Base-by-base conservation (phyloP, 1,140 invertebrate species). In the Asbolus verrucosus region DNA sequence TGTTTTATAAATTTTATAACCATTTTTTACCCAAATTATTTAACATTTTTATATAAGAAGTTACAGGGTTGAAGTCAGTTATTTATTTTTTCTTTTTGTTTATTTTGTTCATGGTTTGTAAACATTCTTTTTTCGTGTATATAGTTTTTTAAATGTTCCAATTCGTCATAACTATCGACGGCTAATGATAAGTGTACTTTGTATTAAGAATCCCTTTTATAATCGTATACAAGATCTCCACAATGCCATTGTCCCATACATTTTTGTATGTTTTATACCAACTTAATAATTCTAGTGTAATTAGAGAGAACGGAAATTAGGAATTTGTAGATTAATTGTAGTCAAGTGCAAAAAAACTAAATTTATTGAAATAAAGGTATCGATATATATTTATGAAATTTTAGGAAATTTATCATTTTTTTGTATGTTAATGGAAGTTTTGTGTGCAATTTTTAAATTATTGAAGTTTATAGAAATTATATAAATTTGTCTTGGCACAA, bases 1-100 rank as follows among this genome's bases (percentile, higher is more conserved):
- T 73, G 74, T 77, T 74, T 75, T 76, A 76, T 72, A 75, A 76
- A 73, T 73, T 75, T 75, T 73, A 75, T 75, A 76, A 65, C 69
- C 65, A 65, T 46, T 59, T 38, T 74, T 66, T 73, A 65, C 60
- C 69, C 41, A 67, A 63, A 71, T 73, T 71, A 73, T 67, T 69
- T 72, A 54, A 63, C 50, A 67, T 72, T 70, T 73, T 59, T 67
- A 50, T 70, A 60, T 69, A 69, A 60, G 24, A 72, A 65, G 62
- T 72, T 72, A 74, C 73, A 74, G 73, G 73, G 73, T 74, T 74
- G 36, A 63, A 70, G 67, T 73, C 50, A 61, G 50, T 73, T 73
- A 70, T 73, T 70, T 70, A 70, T 73, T 70, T 70, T 61, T 21
- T 27, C 3, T 13, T 50, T 19, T 61, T 68, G 3, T 66, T 50